These are phyloP conservation scores for Daktulosphaira vitifoliae DNA, from an alignment of 1,140 invertebrate genomes.

Conservation along the genomic window DNA sequence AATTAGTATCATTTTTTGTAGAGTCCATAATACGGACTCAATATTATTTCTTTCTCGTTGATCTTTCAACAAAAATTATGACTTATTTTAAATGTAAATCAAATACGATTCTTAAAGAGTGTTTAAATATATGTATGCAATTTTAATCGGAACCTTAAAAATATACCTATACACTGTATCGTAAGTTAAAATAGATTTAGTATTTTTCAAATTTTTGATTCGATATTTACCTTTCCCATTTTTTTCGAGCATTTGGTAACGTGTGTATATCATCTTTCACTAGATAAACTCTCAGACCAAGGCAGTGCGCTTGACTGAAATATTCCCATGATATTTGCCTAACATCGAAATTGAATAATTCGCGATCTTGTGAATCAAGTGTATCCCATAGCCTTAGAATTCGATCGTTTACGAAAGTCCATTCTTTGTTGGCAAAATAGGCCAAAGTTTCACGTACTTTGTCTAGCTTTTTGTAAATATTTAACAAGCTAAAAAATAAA, in stretches of 20 bases:
- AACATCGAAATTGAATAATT: conserved; percentile 62
- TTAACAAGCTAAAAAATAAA: conserved; percentile 53
- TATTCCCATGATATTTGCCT: conserved; percentile 51
- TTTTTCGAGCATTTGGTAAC: conserved; percentile 47
- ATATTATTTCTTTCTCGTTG: too few species aligned
- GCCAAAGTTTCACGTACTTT: conserved; percentile 59
- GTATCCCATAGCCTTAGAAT: conserved; percentile 51
- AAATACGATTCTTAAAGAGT: too few species aligned
- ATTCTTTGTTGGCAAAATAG: conserved; percentile 61
- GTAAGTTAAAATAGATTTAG: too few species aligned
- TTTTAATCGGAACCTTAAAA: too few species aligned
- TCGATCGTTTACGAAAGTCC: conserved; percentile 62
- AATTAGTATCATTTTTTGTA: too few species aligned
- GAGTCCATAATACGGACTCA: too few species aligned
- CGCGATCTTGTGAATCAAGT: conserved; percentile 53
- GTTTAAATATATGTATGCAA: too few species aligned
- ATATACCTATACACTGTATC: too few species aligned
- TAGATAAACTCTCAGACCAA: conserved; percentile 51
- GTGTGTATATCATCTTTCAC: conserved; percentile 54
- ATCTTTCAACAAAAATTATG: too few species aligned
- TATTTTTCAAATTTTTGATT: too few species aligned
- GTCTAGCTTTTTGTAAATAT: conserved; percentile 63
- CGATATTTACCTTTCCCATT: conserved; percentile 48
- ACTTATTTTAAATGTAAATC: too few species aligned
- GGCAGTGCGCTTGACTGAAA: conserved; percentile 51